Percentiles rank a stretch among this genome's conserved stretches.
Conservation (phyloP, 2,888 invertebrate species). For the Drosophila mercatorum region DNA sequence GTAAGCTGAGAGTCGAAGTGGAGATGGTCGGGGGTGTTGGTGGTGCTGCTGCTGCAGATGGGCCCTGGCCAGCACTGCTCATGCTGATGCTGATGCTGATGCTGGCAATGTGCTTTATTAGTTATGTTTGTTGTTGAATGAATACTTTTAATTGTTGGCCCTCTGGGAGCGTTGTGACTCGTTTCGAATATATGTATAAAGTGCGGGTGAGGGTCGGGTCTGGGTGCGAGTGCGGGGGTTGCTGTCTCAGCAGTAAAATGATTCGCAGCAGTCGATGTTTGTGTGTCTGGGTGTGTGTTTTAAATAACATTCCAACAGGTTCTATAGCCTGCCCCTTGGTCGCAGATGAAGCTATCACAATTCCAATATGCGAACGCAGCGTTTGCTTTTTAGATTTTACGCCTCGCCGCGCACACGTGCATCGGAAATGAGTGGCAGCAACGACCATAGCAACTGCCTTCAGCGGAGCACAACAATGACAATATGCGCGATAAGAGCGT, state of each 20-base stretch:
- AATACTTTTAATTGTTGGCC: constrained; percentile 67
- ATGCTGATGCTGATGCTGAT: constrained; percentile 26
- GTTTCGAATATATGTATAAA: neutral
- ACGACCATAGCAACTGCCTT: constrained; percentile 4
- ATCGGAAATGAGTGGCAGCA: constrained; percentile 56
- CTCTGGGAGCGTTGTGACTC: constrained; percentile 31
- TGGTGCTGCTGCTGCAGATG: constrained; percentile 14
- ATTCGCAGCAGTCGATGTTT: constrained; percentile 16
- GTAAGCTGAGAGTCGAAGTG: constrained; percentile 40
- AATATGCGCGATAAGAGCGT: constrained; percentile 60
- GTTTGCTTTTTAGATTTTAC: constrained; percentile 39
- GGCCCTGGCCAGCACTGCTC: constrained; percentile 2
- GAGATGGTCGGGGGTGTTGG: neutral
- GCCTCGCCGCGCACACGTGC: constrained; percentile 68
- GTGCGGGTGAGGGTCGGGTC: neutral
- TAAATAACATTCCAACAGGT: constrained; percentile 34
- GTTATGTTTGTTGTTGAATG: constrained; percentile 63
- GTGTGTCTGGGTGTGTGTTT: constrained; percentile 7
- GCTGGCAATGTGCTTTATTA: constrained; percentile 56
- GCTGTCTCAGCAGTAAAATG: constrained; percentile 41
- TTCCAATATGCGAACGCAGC: constrained; percentile 24
- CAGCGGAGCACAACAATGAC: constrained; percentile 46
- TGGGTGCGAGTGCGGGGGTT: neutral
- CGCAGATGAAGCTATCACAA: constrained; percentile 19
- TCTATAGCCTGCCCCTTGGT: constrained; percentile 12